Evolutionary conservation across 2,888 invertebrate genomes (phyloP).

Genomic region (Limnephilus lunatus): DNA sequence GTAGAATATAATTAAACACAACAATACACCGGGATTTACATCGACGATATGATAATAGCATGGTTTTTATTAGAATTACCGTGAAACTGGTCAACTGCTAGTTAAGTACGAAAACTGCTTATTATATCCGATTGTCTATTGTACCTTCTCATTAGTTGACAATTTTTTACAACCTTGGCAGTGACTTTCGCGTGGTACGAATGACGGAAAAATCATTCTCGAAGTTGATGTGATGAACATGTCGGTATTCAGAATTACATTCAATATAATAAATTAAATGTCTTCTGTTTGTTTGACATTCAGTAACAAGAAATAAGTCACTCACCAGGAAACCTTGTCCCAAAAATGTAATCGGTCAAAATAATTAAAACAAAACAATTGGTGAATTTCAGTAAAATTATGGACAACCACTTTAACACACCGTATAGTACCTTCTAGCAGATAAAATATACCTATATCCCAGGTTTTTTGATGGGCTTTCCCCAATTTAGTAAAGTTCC

Average conservation of each 20-base stretch:
- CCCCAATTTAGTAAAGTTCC: too few relatives aligned
- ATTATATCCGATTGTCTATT: background rate
- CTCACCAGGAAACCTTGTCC: too few relatives aligned
- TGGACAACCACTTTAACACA: too few relatives aligned
- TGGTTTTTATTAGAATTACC: background rate
- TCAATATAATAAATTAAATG: too few relatives aligned
- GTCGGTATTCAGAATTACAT: background rate
- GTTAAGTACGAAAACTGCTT: background rate
- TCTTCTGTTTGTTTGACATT: too few relatives aligned
- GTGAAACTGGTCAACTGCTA: background rate
- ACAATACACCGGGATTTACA: background rate
- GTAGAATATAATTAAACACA: background rate
- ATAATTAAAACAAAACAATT: too few relatives aligned
- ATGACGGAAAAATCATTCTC: background rate
- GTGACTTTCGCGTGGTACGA: conserved; percentile 16
- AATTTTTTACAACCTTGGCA: conserved; percentile 26
- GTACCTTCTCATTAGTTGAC: conserved; percentile 3
- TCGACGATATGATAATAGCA: background rate
- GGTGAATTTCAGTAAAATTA: too few relatives aligned
- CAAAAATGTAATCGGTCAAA: too few relatives aligned
- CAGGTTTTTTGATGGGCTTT: too few relatives aligned
- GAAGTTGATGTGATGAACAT: background rate
- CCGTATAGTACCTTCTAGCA: too few relatives aligned
- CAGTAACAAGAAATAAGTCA: too few relatives aligned
- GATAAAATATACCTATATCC: too few relatives aligned